Percentiles rank a stretch among this genome's conserved stretches.
Conservation (phyloP, 2,888 invertebrate genomes). For the Epicampocera succincta region DNA sequence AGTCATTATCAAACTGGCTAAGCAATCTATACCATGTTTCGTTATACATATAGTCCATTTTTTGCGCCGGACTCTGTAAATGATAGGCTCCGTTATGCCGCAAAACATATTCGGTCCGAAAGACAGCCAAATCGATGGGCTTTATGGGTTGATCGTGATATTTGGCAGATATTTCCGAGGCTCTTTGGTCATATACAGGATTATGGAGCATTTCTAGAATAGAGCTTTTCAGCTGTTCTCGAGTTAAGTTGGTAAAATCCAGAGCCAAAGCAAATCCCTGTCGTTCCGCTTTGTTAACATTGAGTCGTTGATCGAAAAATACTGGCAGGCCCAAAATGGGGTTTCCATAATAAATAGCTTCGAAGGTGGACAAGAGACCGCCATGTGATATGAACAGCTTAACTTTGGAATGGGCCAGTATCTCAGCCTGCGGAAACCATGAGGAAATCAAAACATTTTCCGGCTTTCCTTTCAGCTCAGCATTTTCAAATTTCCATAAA, state of each 20-base stretch:
- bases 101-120: slow-evolving; percentile 79
- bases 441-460: slow-evolving; percentile 74
- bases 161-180: slow-evolving; percentile 71
- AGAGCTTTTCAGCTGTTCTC: background rate
- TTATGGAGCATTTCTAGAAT: slow-evolving; percentile 72
- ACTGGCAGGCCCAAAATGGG: slow-evolving; percentile 82
- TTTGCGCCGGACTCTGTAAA: slow-evolving; percentile 73
- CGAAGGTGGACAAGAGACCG: slow-evolving; percentile 80
- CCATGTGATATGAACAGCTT: slow-evolving; percentile 81
- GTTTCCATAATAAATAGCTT: slow-evolving; percentile 80
- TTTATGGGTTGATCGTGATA: slow-evolving; percentile 77
- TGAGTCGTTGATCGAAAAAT: slow-evolving; percentile 81
- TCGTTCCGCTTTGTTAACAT: slow-evolving; percentile 77
- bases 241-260: slow-evolving; percentile 5
- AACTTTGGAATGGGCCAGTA: slow-evolving; percentile 79
- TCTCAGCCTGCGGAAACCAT: slow-evolving; percentile 80
- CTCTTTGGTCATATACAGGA: slow-evolving; percentile 69
- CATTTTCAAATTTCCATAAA: slow-evolving; percentile 81
- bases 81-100: slow-evolving; percentile 77
- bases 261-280: slow-evolving; percentile 46
- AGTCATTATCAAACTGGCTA: slow-evolving; percentile 67
- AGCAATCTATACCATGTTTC: slow-evolving; percentile 76
- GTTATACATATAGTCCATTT: slow-evolving; percentile 72
- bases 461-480: slow-evolving; percentile 73
- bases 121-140: slow-evolving; percentile 77